Base-by-base conservation (phyloP, 2,797 vertebrate genomes). In the Myotis planiceps region DNA sequence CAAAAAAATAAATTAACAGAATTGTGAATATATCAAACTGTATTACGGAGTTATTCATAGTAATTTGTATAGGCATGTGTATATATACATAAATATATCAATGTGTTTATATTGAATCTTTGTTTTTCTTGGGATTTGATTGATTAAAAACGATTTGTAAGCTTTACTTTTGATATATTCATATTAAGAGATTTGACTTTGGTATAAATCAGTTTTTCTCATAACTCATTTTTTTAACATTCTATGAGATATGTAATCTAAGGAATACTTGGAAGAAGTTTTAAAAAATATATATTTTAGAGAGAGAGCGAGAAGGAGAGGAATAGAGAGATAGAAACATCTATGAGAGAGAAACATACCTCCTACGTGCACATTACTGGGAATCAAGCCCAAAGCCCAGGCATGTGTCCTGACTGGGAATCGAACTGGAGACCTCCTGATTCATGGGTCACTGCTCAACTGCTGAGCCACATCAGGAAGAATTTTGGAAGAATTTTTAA, bases 131-230 rank as follows among this genome's bases (percentile, higher is more conserved):
- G 53, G 23, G 19, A 21, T 78, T 94, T 14, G 19, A 14, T 60
- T 66, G 42, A 58, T 85, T 65, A 90, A 81, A 93, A 90, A 21
- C 3, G 60, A 27, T 88, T 89, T 68, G 5, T 87, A 91, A 90
- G 69, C 7, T 86, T 96, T 14, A 66, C 55, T 6, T 66, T 94
- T 88, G 34, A 96, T 19, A 37, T 51, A 69, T 0, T 86, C 55
- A 66, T 18, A 81, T 78, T 80, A 25, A 88, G 88, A 68, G 45
- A 87, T 97, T 82, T 94, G 21, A 68, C 42, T 86, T 94, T 58
- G 29, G 29, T 81, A 80, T 66, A 68, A 68, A 27, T 85, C 23
- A 58, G 27, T 89, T 86, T 94, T 93, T 8, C 9, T 89, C 4
- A 37, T 39, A 79, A 65, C 39, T 90, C 82, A 71, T 58, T 81